Evolutionary conservation across 1,140 invertebrate species (phyloP).

Genomic region (Scaptomyza pallida): DNA sequence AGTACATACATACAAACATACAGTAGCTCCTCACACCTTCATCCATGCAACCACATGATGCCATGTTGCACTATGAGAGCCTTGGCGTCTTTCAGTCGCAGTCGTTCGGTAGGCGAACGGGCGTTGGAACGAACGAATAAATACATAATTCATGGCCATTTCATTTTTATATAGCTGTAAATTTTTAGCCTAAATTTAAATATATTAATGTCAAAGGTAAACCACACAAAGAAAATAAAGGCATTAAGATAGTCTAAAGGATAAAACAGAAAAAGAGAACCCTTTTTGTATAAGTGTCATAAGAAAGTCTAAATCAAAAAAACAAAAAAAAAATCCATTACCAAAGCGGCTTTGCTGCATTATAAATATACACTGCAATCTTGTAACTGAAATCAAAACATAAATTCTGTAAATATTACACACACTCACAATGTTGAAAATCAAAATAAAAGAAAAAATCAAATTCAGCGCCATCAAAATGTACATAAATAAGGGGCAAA

Average conservation of each 20-base stretch:
- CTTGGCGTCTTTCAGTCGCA: slow-evolving; percentile 10
- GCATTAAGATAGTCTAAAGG: background rate
- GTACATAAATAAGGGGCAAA: slow-evolving; percentile 72
- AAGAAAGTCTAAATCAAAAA: slow-evolving; percentile 37
- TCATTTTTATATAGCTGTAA: slow-evolving; percentile 76
- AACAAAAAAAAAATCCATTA: too few relatives aligned
- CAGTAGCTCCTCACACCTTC: background rate
- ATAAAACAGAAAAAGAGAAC: slow-evolving; percentile 3
- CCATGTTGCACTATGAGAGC: slow-evolving; percentile 21
- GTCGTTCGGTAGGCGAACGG: slow-evolving; percentile 28
- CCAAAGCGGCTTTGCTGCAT: slow-evolving; percentile 14
- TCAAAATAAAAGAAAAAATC: slow-evolving; percentile 41
- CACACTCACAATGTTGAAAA: slow-evolving; percentile 27
- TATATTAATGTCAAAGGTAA: slow-evolving; percentile 71
- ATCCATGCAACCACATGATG: background rate
- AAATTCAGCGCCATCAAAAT: slow-evolving; percentile 56
- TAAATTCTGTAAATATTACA: slow-evolving; percentile 58
- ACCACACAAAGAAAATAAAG: slow-evolving; percentile 32
- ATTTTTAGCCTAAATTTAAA: slow-evolving; percentile 80
- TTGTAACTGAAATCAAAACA: slow-evolving; percentile 77
- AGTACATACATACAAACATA: too few relatives aligned
- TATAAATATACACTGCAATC: slow-evolving; percentile 57
- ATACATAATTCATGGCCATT: slow-evolving; percentile 69
- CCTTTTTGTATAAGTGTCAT: slow-evolving; percentile 52
- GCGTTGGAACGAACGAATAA: too few relatives aligned